A percentile compares a stretch with the other conserved stretches of the same genome.
Conservation (phyloP, 2,888 invertebrate species). For the Brachypalpus laphriformis region DNA sequence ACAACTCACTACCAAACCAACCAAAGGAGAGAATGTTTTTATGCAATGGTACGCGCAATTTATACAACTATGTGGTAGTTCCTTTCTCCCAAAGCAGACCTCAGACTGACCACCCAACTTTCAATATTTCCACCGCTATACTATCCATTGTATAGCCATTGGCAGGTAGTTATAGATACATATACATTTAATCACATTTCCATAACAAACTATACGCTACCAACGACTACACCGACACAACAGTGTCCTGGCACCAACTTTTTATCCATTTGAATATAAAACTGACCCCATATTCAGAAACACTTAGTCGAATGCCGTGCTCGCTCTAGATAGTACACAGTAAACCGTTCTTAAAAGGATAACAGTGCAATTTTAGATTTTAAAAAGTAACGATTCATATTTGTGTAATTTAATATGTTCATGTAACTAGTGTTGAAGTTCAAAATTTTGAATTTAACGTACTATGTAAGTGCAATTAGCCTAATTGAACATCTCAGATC, state of each 20-base stretch:
- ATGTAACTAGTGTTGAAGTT: neutral
- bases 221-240: constrained; percentile 46
- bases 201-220: constrained; percentile 41
- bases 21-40: neutral
- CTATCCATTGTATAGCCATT: constrained; percentile 28
- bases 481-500: constrained; percentile 2
- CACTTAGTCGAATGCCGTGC: constrained; percentile 63
- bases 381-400: neutral
- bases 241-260: constrained; percentile 72
- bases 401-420: neutral
- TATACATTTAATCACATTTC: constrained; percentile 59
- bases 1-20: too few species aligned
- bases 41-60: constrained; percentile 49
- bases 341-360: neutral
- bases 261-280: constrained; percentile 67
- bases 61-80: constrained; percentile 46
- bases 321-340: constrained; percentile 53
- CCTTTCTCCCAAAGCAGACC: neutral
- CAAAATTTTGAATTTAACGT: neutral
- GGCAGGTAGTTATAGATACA: constrained; percentile 31
- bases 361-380: constrained; percentile 29
- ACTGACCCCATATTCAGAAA: constrained; percentile 62
- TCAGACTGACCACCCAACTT: constrained; percentile 10
- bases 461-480: neutral
- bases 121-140: constrained; percentile 11